Evolutionary conservation across 2,113 vertebrate genomes (phyloP).

Genomic region (Haemorhous mexicanus): DNA sequence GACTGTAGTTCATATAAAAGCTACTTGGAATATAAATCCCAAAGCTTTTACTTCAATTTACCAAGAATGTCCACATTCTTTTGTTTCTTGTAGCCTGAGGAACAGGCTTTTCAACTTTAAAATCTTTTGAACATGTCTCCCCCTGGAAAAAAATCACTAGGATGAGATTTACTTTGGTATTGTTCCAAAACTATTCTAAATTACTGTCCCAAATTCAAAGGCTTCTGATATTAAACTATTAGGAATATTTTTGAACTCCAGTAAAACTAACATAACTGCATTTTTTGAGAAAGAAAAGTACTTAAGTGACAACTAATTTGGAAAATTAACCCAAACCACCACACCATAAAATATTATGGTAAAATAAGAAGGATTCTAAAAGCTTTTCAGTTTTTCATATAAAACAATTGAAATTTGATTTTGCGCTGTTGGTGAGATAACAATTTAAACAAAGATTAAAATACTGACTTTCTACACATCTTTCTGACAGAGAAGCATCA

Average conservation of each 20-base stretch:
- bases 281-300: not conserved
- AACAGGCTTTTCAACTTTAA: not conserved
- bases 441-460: not conserved
- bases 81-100: not conserved
- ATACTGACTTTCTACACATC: not conserved
- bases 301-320: not conserved
- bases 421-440: not conserved
- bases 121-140: slow-evolving; percentile 1
- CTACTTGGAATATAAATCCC: not conserved
- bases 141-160: not conserved
- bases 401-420: not conserved
- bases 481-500: not conserved
- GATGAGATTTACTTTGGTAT: not conserved
- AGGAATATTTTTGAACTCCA: not conserved
- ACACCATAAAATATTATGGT: not conserved
- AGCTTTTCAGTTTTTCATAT: not conserved
- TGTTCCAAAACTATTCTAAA: not conserved
- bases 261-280: not conserved
- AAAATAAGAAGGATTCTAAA: not conserved
- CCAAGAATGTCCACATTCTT: not conserved
- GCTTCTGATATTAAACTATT: not conserved
- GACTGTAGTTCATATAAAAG: not conserved
- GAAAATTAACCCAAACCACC: not conserved
- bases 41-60: not conserved
- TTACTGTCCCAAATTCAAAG: not conserved